Evolutionary conservation across 2,888 invertebrate genomes (phyloP), one percentile per base, ranked within the genome.

Genomic region (Platycheirus rosarum): DNA sequence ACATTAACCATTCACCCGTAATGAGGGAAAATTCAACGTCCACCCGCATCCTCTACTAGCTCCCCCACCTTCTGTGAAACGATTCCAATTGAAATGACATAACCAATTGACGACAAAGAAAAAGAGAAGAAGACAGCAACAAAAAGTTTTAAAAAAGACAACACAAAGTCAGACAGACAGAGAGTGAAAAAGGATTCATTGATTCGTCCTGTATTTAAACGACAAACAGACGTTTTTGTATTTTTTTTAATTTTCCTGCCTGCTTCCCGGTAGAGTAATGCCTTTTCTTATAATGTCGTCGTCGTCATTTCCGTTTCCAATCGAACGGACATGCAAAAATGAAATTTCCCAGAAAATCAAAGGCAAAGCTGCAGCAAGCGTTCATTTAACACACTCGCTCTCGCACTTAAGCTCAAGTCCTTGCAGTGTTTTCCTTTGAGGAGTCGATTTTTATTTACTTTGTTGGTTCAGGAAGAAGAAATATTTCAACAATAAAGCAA

Each of bases 331-430:
- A 82, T 82, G 82, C 77, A 82, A 73, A 77, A 82, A 73, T 73
- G 82, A 68, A 82, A 82, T 82, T 82, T 73, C 68, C 77, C 71
- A 82, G 76, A 82, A 82, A 82, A 82, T 77, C 76, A 82, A 82
- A 82, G 82, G 80, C 65, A 53, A 42, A 53, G 32, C 51, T 51
- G 26, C 42, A 32, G n/a, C 57, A 20, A 35, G 14, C 32, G 53
- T 44, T 7, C 32, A 2, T 55, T 55, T 20, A 55, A 42, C 57
- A 60, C 29, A 11, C 40, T 26, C 32, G 16, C 29, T 26, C 60
- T 57, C 26, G 23, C 57, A 23, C 5, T 29, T n/a, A 1, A 32
- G 8, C 8, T 32, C 29, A 7, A 32, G 29, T 29, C 20, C 20
- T 29, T 29, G 8, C 11, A 18, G 16, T 16, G 8, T 53, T 44